Evolutionary conservation across 2,797 vertebrate species (phyloP).

Genomic region (Danio albolineatus): DNA sequence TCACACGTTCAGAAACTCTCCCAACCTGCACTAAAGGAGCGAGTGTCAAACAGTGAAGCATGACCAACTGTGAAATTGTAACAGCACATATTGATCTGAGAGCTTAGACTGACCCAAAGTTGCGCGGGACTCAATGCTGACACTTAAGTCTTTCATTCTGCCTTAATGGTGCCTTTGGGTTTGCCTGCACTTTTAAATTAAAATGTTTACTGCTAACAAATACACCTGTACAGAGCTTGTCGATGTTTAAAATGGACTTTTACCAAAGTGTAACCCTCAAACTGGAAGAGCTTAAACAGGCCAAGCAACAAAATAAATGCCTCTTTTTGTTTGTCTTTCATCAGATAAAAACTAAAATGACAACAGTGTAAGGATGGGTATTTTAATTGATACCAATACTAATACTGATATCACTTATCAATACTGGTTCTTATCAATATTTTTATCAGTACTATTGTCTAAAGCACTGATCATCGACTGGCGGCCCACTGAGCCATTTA

Average conservation of each 20-base stretch:
- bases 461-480: too few relatives aligned
- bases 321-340: not conserved
- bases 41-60: constrained; percentile 56
- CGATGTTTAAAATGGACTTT: constrained; percentile 17
- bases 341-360: not conserved
- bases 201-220: constrained; percentile 25
- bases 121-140: constrained; percentile 41
- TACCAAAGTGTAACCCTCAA: constrained; percentile 17
- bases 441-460: too few relatives aligned
- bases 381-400: too few relatives aligned
- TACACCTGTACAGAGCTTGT: constrained; percentile 12
- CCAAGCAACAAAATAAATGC: not conserved
- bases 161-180: constrained; percentile 33
- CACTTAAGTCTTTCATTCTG: constrained; percentile 16
- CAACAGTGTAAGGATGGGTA: not conserved
- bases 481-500: too few relatives aligned
- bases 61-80: constrained; percentile 63
- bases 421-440: too few relatives aligned
- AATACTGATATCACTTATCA: too few relatives aligned
- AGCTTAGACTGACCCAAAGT: constrained; percentile 45
- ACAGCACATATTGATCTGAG: constrained; percentile 56
- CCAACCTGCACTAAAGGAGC: constrained; percentile 43
- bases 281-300: not conserved
- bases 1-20: constrained; percentile 43
- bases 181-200: constrained; percentile 31